Evolutionary conservation across 2,113 vertebrate species (phyloP).

Genomic region (Melanotaenia duboulayi): DNA sequence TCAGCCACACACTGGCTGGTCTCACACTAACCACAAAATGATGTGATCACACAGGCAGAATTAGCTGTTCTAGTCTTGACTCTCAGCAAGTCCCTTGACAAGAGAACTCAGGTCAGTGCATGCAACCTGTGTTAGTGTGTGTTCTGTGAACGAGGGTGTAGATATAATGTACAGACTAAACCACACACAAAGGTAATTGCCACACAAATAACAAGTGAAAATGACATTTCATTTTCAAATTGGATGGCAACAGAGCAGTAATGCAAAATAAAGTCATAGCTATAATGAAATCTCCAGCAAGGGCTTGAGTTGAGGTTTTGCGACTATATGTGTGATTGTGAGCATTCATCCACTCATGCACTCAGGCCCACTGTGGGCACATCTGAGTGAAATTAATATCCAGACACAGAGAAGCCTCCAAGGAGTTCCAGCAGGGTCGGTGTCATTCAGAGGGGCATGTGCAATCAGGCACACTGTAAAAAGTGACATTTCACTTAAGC

Average conservation of each 20-base stretch:
- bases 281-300: constrained; percentile 66
- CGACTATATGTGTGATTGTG: constrained; percentile 23
- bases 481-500: constrained; percentile 74
- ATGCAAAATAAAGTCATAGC: constrained; percentile 57
- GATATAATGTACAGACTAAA: constrained; percentile 10
- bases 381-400: constrained; percentile 71
- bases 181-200: constrained; percentile 21
- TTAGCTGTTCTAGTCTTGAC: constrained; percentile 34
- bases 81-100: constrained; percentile 20
- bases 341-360: constrained; percentile 57
- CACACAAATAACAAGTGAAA: constrained; percentile 53
- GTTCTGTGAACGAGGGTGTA: neutral
- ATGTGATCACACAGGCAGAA: constrained; percentile 51
- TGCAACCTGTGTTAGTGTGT: neutral
- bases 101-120: constrained; percentile 1
- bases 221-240: constrained; percentile 61
- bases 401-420: constrained; percentile 36
- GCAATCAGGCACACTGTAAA: constrained; percentile 58
- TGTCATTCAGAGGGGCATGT: constrained; percentile 42
- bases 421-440: constrained; percentile 34
- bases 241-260: constrained; percentile 29
- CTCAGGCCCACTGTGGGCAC: constrained; percentile 38
- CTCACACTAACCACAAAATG: constrained; percentile 30
- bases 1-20: constrained; percentile 1
- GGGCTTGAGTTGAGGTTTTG: constrained; percentile 35